phyloP scores from a whole-genome alignment of 2,888 invertebrate genomes.

The Cheilosia impressa region DNA sequence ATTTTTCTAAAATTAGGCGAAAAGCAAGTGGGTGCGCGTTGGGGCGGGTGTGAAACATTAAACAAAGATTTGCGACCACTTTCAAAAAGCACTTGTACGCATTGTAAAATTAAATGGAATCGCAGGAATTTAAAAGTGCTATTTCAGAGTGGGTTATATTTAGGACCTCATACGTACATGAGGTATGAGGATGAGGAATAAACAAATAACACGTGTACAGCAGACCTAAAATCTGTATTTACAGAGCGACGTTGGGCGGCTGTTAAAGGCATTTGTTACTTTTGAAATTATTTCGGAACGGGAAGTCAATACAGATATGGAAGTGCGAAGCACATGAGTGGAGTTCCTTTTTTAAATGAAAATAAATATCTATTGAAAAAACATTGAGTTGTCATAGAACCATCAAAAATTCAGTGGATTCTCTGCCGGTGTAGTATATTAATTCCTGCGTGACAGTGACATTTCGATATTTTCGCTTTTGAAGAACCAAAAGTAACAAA shows the following conservation, averaged over 20 bases:
- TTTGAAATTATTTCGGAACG: background rate
- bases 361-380: too few relatives aligned
- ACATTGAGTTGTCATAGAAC: too few relatives aligned
- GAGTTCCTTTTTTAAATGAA: too few relatives aligned
- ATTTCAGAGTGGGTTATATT: slow-evolving; percentile 13
- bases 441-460: too few relatives aligned
- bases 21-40: slow-evolving; percentile 51
- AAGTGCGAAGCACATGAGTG: too few relatives aligned
- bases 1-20: slow-evolving; percentile 51
- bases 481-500: too few relatives aligned
- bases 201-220: background rate
- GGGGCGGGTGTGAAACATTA: slow-evolving; percentile 54
- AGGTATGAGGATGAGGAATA: background rate
- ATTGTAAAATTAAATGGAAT: slow-evolving; percentile 48
- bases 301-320: background rate
- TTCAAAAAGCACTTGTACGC: background rate
- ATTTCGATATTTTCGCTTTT: too few relatives aligned
- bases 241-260: background rate
- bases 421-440: too few relatives aligned
- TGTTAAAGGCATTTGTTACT: background rate
- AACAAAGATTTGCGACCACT: slow-evolving; percentile 44
- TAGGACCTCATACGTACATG: background rate
- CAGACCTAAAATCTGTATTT: background rate
- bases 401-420: too few relatives aligned
- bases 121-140: slow-evolving; percentile 24